Percentiles rank a stretch among this genome's conserved stretches.
Evolutionary conservation across 2,797 vertebrate species (phyloP).

Genomic region (Callimico goeldii): DNA sequence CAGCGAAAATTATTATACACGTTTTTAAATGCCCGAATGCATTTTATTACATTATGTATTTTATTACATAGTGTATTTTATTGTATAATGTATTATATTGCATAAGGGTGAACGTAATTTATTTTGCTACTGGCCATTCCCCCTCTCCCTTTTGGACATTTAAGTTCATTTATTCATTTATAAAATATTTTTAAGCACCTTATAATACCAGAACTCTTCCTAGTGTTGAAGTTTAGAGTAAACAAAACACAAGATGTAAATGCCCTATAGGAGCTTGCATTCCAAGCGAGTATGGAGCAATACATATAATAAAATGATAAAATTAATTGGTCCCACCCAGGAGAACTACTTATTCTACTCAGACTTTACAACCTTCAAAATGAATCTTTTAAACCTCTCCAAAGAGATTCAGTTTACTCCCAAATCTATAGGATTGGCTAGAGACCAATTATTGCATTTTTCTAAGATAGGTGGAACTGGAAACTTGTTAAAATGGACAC

Average conservation of each 20-base stretch:
- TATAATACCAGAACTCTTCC: neutral
- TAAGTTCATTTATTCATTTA: neutral
- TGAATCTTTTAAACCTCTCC: neutral
- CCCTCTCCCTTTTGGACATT: neutral
- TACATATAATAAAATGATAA: neutral
- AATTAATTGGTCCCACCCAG: neutral
- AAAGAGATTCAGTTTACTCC: neutral
- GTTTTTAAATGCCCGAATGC: neutral
- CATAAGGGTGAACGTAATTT: neutral
- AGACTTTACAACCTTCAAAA: neutral
- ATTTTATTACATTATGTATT: too few species aligned
- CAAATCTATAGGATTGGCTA: neutral
- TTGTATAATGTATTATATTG: neutral
- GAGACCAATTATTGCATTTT: neutral
- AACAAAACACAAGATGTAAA: neutral
- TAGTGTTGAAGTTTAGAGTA: neutral
- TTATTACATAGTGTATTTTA: neutral
- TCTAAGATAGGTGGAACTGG: neutral
- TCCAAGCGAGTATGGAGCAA: neutral
- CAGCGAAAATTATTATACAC: neutral
- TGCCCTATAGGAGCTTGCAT: neutral
- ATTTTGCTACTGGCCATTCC: neutral
- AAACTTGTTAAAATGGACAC: neutral
- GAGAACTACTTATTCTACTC: neutral
- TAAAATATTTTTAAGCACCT: neutral